Conservation (phyloP, 1,140 invertebrate genomes). For the Ditylenchus dipsaci region DNA sequence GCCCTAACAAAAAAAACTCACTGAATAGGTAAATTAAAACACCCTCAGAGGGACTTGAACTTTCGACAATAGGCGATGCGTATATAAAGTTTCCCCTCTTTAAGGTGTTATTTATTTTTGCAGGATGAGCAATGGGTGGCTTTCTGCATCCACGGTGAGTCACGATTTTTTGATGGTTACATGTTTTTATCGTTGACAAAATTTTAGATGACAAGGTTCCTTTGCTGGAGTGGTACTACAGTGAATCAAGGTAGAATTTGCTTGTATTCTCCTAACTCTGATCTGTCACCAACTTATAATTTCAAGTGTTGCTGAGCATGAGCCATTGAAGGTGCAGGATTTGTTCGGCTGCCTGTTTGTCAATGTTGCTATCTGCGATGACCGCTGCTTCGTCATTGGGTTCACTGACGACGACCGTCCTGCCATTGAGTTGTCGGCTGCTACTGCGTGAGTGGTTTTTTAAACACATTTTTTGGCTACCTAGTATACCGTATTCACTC, state of each 20-base stretch:
- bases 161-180: no score
- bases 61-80: no score
- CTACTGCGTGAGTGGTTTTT: constrained; percentile 16
- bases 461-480: no score
- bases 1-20: no score
- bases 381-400: constrained; percentile 23
- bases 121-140: constrained; percentile 19
- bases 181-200: no score
- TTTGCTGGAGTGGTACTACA: constrained; percentile 17
- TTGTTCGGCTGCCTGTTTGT: constrained; percentile 14
- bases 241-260: not conserved
- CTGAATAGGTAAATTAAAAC: no score
- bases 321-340: constrained; percentile 17
- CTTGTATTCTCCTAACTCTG: no score
- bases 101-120: no score
- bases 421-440: constrained; percentile 15
- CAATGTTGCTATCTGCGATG: constrained; percentile 11
- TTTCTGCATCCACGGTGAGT: constrained; percentile 9
- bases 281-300: no score
- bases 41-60: no score
- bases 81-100: no score
- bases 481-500: no score
- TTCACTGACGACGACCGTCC: constrained; percentile 15
- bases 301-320: not conserved
- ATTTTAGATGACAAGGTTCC: constrained; percentile 12